These are phyloP conservation scores for Eupithecia vulgata DNA, from an alignment of 2,888 invertebrate species.

Conservation along the genomic window DNA sequence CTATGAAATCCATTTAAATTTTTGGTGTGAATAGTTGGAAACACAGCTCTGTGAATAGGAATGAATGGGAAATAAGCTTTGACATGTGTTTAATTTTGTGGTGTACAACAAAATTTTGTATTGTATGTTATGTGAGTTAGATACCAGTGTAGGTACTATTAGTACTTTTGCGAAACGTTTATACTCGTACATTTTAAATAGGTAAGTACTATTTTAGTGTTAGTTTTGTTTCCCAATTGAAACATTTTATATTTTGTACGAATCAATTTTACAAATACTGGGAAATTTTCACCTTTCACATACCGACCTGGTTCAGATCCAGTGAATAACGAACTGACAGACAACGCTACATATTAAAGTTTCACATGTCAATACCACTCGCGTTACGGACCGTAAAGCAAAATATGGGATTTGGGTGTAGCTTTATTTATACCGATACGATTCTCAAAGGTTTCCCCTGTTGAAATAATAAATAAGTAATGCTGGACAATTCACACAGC, in stretches of 20 bases:
- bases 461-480: no score
- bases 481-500: no score
- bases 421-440: constrained; percentile 18
- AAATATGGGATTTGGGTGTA: constrained; percentile 22
- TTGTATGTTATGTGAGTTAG: not conserved
- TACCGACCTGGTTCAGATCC: constrained; percentile 35
- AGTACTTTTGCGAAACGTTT: not conserved
- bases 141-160: not conserved
- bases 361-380: constrained; percentile 45
- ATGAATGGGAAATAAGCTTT: not conserved
- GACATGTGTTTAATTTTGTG: no score
- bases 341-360: constrained; percentile 45
- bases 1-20: not conserved
- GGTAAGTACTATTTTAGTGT: constrained; percentile 2
- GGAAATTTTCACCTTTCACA: constrained; percentile 23
- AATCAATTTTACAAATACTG: not conserved
- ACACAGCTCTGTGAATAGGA: not conserved
- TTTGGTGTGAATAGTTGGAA: not conserved
- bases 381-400: constrained; percentile 31
- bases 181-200: not conserved
- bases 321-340: constrained; percentile 44
- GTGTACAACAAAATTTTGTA: no score
- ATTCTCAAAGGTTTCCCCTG: not conserved
- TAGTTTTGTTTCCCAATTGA: not conserved
- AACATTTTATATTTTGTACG: not conserved